Evolutionary conservation across 1,140 invertebrate genomes (phyloP).

Genomic region (Belonocnema kinseyi): DNA sequence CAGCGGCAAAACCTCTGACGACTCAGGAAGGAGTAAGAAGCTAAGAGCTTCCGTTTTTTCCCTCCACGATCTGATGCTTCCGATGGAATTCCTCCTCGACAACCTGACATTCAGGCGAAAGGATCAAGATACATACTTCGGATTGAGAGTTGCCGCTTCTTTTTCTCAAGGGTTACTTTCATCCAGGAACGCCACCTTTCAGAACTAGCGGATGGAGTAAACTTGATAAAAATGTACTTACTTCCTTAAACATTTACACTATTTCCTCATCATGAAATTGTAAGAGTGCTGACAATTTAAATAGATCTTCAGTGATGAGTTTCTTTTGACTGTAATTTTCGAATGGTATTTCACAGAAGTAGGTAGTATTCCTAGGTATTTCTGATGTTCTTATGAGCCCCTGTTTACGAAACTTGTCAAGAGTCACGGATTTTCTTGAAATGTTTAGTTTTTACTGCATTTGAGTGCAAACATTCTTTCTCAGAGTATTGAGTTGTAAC

Average conservation of each 20-base stretch:
- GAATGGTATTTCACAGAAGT: background rate
- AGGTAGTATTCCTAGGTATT: background rate
- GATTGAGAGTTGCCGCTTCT: background rate
- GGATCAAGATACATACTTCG: conserved; percentile 10
- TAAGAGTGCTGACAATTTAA: background rate
- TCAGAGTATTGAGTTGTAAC: conserved; percentile 12
- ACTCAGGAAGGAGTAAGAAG: conserved; percentile 18
- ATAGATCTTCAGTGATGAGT: background rate
- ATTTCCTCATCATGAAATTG: background rate
- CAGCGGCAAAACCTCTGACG: background rate
- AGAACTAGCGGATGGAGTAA: background rate
- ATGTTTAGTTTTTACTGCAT: conserved; percentile 9
- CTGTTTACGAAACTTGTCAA: background rate
- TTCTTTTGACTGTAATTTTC: conserved; percentile 1
- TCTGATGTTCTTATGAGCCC: conserved; percentile 7
- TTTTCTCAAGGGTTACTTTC: background rate
- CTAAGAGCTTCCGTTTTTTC: conserved; percentile 23
- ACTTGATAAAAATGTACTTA: background rate
- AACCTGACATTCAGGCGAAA: conserved; percentile 12
- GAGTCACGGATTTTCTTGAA: conserved; percentile 21
- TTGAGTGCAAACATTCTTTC: conserved; percentile 17
- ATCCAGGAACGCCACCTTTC: background rate
- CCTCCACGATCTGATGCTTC: conserved; percentile 10
- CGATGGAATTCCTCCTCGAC: conserved; percentile 24
- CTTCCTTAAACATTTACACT: background rate